These are phyloP conservation scores for Cinclus cinclus DNA, from an alignment of 2,113 vertebrate species.

Conservation along the genomic window DNA sequence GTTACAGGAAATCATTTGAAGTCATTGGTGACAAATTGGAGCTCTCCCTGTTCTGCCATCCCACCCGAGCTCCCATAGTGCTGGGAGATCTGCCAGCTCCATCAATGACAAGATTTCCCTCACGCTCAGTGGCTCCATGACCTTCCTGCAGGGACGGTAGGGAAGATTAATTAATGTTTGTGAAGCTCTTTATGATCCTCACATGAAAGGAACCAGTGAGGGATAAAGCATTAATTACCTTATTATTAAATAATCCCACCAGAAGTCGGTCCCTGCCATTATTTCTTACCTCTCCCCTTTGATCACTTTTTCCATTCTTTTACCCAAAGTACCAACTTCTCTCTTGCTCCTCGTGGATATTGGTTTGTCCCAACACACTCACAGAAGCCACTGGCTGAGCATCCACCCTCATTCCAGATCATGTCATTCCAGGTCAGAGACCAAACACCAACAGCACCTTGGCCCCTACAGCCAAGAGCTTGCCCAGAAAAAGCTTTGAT, in stretches of 20 bases:
- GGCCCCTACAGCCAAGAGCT: background rate
- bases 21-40: background rate
- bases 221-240: constrained; percentile 14
- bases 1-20: background rate
- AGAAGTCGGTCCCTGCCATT: background rate
- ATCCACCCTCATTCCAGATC: background rate
- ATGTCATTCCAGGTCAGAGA: background rate
- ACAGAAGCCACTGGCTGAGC: background rate
- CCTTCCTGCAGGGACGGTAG: background rate
- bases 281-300: background rate
- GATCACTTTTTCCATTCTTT: background rate
- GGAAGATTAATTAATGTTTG: constrained; percentile 28
- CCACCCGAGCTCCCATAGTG: background rate
- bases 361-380: background rate
- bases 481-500: background rate
- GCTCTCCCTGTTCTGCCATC: background rate
- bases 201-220: background rate
- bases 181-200: background rate
- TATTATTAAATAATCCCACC: constrained; percentile 4
- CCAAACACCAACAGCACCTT: background rate
- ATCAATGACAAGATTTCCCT: background rate
- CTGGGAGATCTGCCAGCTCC: background rate
- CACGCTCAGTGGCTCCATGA: background rate
- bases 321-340: background rate
- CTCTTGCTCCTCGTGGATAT: background rate